phyloP scores from a whole-genome alignment of 2,113 vertebrate species.

The Barnardius zonarius region DNA sequence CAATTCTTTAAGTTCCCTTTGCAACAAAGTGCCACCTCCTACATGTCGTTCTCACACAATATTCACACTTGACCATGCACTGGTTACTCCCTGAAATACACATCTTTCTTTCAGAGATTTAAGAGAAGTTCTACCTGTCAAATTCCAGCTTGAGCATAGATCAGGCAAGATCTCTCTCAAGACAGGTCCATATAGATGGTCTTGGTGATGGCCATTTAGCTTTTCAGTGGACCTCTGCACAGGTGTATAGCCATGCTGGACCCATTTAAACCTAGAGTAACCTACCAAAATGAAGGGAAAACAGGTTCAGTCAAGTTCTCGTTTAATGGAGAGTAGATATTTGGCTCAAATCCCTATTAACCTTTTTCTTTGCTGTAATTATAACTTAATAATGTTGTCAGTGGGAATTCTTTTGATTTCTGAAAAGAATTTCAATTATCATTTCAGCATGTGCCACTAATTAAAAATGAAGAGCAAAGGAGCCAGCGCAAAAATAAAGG shows the following conservation, averaged over 20 bases:
- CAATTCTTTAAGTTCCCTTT: background rate
- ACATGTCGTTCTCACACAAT: background rate
- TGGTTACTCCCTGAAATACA: background rate
- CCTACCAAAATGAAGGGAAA: background rate
- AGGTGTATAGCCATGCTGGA: background rate
- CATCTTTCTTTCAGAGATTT: background rate
- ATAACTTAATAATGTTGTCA: slow-evolving; percentile 54
- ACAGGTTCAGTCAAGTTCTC: slow-evolving; percentile 44
- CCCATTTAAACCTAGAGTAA: background rate
- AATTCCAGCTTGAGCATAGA: fast-evolving
- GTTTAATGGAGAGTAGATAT: slow-evolving; percentile 38
- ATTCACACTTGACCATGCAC: background rate
- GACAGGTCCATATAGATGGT: background rate
- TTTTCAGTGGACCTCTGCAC: background rate
- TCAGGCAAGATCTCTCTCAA: background rate
- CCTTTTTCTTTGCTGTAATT: slow-evolving; percentile 47
- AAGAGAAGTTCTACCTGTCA: background rate
- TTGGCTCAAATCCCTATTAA: slow-evolving; percentile 59
- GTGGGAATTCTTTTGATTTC: slow-evolving; percentile 62
- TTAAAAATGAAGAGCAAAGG: slow-evolving; percentile 43
- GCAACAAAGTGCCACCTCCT: background rate
- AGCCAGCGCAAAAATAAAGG: slow-evolving; percentile 16
- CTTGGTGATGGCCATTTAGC: background rate
- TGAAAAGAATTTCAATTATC: slow-evolving; percentile 57
- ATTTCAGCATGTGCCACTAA: slow-evolving; percentile 53